Percentiles rank a stretch among this genome's conserved stretches.
These are phyloP conservation scores for Kryphioiulus occultus DNA, from an alignment of 2,888 invertebrate species.

Conservation along the genomic window DNA sequence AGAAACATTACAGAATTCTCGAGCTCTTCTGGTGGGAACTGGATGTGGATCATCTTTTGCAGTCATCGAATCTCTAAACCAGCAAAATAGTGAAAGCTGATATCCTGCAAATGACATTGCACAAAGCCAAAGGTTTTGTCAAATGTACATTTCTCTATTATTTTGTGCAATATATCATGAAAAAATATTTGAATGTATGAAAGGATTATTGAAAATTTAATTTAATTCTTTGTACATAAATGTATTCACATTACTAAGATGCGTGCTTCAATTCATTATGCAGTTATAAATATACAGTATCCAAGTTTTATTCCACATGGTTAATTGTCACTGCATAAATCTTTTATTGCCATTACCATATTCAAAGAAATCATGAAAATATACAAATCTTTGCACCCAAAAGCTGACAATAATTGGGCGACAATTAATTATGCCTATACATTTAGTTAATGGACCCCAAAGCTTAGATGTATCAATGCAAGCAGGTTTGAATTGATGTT, in stretches of 20 bases:
- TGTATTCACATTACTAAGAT: background rate
- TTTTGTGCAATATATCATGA: too few species aligned
- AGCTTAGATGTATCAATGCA: background rate
- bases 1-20: background rate
- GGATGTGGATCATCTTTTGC: constrained; percentile 36
- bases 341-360: background rate
- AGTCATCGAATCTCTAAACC: background rate
- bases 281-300: background rate
- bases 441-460: background rate
- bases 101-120: background rate
- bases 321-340: background rate
- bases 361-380: background rate
- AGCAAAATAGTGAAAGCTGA: background rate
- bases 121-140: too few species aligned
- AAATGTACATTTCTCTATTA: too few species aligned
- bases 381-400: background rate
- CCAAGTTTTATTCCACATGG: background rate
- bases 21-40: background rate
- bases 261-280: background rate
- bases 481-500: background rate
- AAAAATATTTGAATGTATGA: background rate
- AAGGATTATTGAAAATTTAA: background rate
- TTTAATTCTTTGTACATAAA: constrained; percentile 22
- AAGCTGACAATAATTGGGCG: background rate
- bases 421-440: background rate